Evolutionary conservation across 2,113 vertebrate genomes (phyloP), one percentile per base, ranked within the genome.

Genomic region (Myocastor coypus): DNA sequence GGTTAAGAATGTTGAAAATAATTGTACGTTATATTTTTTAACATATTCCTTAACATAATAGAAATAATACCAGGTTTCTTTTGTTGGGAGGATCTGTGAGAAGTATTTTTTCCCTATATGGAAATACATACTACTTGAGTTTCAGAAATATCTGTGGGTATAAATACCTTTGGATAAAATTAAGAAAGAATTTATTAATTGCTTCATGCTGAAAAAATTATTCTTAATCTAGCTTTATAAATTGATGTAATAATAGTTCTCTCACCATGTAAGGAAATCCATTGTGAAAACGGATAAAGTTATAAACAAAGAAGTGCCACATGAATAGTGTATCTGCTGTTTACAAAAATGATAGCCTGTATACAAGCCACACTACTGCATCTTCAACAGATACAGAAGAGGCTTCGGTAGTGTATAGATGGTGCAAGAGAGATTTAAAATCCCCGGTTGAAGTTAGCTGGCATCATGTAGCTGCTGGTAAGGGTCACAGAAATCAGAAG

Each of bases 221-320:
- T 94, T 95, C 57, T 85, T 71, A 84, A 83, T 10, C n/a, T 68
- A 7, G 73, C 66, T 93, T 32, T 89, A 59, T 90, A 73, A 89
- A 80, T 30, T 50, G 16, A 7, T 50, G 6, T 26, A 52, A 55
- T 69, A 66, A 71, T 37, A 75, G 20, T 7, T 59, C 69, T 37
- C 7, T 90, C 5, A 83, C 22, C 34, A n/a, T 28, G 20, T 55
- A 59, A 68, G 55, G 17, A 57, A 57, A 57, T 57, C 16, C 55
- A 57, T 7, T 73, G 30, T 66, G 42, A 73, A 52, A 26, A 28
- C 55, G 30, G 73, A 32, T 83, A 24, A 93, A 61, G 32, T 81
- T 50, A 40, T 59, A 81, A 77, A 80, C 55, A 71, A 34, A 13
- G 34, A 87, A 61, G 50, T 50, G 4, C 46, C 30, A 6, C 26